phyloP scores from a whole-genome alignment of 2,113 vertebrate genomes.

The Dendrocopos noguchii region DNA sequence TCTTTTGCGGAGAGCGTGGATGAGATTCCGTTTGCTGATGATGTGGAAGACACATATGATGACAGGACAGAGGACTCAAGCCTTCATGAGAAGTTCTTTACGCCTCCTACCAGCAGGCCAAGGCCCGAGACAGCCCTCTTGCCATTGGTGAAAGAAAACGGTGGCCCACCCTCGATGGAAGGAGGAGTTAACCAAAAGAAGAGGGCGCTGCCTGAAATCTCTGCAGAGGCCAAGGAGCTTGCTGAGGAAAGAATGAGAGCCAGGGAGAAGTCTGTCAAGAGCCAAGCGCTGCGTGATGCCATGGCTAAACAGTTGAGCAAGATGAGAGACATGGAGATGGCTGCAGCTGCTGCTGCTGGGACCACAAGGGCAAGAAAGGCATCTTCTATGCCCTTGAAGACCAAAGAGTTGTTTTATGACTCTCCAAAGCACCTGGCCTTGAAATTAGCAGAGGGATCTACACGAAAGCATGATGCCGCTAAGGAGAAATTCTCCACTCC shows the following conservation, averaged over 20 bases:
- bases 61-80: constrained; percentile 87
- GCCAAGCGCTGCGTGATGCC: constrained; percentile 90
- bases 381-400: constrained; percentile 67
- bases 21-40: constrained; percentile 96
- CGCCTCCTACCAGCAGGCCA: constrained; percentile 84
- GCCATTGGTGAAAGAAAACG: constrained; percentile 83
- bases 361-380: constrained; percentile 67
- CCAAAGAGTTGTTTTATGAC: constrained; percentile 57
- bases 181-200: constrained; percentile 53
- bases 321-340: constrained; percentile 89
- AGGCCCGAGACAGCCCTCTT: constrained; percentile 72
- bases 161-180: constrained; percentile 77
- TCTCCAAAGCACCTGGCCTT: constrained; percentile 74
- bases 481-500: constrained; percentile 82
- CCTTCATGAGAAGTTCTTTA: constrained; percentile 84
- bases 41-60: constrained; percentile 91
- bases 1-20: constrained; percentile 95
- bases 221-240: constrained; percentile 91
- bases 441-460: constrained; percentile 76
- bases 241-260: constrained; percentile 93
- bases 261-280: constrained; percentile 94
- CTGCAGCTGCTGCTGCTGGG: constrained; percentile 43
- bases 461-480: constrained; percentile 76
- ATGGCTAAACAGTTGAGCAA: constrained; percentile 91
- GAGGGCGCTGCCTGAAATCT: constrained; percentile 79